Conservation (phyloP, 1,140 invertebrate genomes). For the Listronotus bonariensis region DNA sequence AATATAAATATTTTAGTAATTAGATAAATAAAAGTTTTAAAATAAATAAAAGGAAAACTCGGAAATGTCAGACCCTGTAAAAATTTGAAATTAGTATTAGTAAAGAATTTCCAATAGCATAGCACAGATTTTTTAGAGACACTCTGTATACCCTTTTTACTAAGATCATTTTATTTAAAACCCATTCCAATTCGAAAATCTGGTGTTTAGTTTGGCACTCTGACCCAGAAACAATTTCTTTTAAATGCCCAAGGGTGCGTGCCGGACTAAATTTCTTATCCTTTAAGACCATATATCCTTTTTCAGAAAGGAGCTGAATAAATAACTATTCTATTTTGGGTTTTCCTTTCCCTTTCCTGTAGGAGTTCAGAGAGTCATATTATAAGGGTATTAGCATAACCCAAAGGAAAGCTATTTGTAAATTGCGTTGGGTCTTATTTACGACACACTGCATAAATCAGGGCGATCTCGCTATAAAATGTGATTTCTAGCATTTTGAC, state of each 20-base stretch:
- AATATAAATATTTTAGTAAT: too few relatives aligned
- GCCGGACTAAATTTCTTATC: constrained; percentile 38
- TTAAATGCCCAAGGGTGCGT: constrained; percentile 39
- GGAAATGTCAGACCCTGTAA: too few relatives aligned
- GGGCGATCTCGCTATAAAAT: not conserved
- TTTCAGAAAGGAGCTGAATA: constrained; percentile 30
- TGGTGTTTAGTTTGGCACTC: constrained; percentile 31
- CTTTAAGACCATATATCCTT: constrained; percentile 40
- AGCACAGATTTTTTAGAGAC: too few relatives aligned
- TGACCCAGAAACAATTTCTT: constrained; percentile 37
- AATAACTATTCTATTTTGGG: constrained; percentile 40
- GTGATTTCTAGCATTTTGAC: not conserved
- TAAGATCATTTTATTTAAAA: not conserved
- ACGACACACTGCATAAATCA: constrained; percentile 26
- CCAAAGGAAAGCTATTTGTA: constrained; percentile 38
- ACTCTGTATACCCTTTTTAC: too few relatives aligned
- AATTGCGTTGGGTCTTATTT: constrained; percentile 33
- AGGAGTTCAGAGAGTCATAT: constrained; percentile 27
- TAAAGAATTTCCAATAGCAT: too few relatives aligned
- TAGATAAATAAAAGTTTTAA: too few relatives aligned
- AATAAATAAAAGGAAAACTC: too few relatives aligned
- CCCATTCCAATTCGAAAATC: constrained; percentile 21
- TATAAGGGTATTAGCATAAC: constrained; percentile 38
- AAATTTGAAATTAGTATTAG: too few relatives aligned
- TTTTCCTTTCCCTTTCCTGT: constrained; percentile 25